Evolutionary conservation across 2,113 vertebrate species (phyloP).

Genomic region (Pterophyllum scalare): DNA sequence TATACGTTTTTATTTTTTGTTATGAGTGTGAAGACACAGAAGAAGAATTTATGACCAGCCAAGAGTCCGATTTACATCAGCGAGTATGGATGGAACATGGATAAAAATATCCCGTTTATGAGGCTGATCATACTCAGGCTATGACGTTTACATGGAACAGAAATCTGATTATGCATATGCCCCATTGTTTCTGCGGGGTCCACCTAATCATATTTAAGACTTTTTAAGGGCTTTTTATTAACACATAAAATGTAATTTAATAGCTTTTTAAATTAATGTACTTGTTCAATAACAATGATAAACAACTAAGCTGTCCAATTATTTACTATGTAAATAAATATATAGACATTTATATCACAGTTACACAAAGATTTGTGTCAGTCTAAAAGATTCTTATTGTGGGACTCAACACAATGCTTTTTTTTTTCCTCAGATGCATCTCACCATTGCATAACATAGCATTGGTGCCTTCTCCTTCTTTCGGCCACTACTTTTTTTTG

Average conservation of each 20-base stretch:
- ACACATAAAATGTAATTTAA: no score
- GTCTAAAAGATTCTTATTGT: neutral
- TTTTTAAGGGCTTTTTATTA: neutral
- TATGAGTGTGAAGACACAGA: neutral
- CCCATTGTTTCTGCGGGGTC: neutral
- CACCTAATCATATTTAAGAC: neutral
- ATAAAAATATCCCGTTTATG: neutral
- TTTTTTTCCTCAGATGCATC: neutral
- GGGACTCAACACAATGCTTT: neutral
- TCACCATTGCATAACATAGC: neutral
- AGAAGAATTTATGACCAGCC: neutral
- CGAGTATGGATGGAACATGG: neutral
- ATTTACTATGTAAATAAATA: no score
- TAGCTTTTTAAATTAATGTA: accelerated
- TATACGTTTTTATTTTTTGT: neutral
- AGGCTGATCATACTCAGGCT: neutral
- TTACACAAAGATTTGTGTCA: neutral
- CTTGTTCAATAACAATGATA: neutral
- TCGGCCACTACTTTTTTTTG: no score
- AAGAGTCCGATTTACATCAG: neutral
- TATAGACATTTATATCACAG: neutral
- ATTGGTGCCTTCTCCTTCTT: neutral
- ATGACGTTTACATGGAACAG: no score
- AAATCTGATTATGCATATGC: neutral
- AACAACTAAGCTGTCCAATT: no score